A percentile compares a stretch with the other conserved stretches of the same genome.
Evolutionary conservation across 2,888 invertebrate species (phyloP).

Genomic region (Zonitis immaculata): DNA sequence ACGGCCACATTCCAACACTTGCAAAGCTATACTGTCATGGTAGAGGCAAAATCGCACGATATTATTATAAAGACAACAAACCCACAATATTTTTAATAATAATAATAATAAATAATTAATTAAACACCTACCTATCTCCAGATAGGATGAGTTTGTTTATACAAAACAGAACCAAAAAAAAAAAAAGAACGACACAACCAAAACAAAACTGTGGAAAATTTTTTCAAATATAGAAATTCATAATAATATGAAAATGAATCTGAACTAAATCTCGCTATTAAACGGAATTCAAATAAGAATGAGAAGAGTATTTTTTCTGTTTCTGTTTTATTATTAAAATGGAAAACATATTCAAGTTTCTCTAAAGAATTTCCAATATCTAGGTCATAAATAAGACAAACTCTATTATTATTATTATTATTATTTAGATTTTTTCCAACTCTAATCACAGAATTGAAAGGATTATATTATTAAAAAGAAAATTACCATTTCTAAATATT

Average conservation of each 20-base stretch:
- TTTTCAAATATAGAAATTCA: neutral
- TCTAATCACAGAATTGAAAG: too few species aligned
- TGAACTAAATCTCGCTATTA: neutral
- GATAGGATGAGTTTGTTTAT: constrained; percentile 10
- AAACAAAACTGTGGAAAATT: neutral
- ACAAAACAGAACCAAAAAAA: constrained; percentile 5
- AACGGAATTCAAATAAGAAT: neutral
- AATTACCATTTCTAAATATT: too few species aligned
- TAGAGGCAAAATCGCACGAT: constrained; percentile 24
- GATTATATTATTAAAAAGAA: too few species aligned
- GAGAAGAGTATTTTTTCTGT: neutral
- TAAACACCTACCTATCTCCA: neutral
- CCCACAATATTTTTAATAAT: constrained; percentile 6
- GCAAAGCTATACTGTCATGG: constrained; percentile 31
- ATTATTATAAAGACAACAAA: constrained; percentile 15
- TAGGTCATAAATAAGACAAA: neutral
- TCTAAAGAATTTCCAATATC: neutral
- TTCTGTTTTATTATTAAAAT: neutral
- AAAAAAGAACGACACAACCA: neutral
- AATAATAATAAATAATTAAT: too few species aligned
- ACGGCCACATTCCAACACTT: constrained; percentile 36
- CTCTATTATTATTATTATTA: too few species aligned
- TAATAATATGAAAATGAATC: neutral
- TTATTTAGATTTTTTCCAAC: too few species aligned
- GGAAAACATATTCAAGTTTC: neutral